Percentiles rank a stretch among this genome's conserved stretches.
Evolutionary conservation across 2,113 vertebrate genomes (phyloP).

Genomic region (Neolamprologus falcicula): DNA sequence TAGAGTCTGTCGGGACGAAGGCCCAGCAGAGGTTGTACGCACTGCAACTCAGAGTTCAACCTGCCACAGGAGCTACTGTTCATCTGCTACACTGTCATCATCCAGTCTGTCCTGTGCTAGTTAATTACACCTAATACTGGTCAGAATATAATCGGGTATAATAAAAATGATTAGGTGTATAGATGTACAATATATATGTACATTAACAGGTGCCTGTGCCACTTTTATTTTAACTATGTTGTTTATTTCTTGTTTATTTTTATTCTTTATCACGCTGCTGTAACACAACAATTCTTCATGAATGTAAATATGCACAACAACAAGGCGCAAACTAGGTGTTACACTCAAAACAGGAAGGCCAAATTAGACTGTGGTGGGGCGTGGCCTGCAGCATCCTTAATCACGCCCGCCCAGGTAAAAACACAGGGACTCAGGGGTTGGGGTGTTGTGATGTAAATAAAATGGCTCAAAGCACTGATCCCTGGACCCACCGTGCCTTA

Average conservation of each 20-base stretch:
- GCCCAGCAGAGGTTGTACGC: neutral
- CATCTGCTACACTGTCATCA: neutral
- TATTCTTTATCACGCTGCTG: neutral
- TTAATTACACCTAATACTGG: neutral
- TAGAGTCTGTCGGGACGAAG: accelerated
- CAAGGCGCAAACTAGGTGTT: neutral
- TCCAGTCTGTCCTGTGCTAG: accelerated
- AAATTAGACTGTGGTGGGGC: neutral
- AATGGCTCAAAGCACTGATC: neutral
- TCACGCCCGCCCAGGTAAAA: neutral
- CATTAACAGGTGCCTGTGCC: neutral
- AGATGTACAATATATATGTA: neutral
- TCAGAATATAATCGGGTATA: neutral
- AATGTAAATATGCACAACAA: neutral
- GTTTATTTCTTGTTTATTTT: neutral
- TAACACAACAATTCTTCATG: neutral
- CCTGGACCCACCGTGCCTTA: accelerated
- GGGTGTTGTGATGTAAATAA: neutral
- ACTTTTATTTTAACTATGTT: neutral
- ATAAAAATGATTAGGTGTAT: neutral
- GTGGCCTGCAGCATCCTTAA: neutral
- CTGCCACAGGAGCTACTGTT: neutral
- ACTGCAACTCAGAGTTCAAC: neutral
- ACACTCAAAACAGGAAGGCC: neutral
- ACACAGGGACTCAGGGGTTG: accelerated